Evolutionary conservation across 2,113 vertebrate species (phyloP).

Genomic region (Apteryx owenii): DNA sequence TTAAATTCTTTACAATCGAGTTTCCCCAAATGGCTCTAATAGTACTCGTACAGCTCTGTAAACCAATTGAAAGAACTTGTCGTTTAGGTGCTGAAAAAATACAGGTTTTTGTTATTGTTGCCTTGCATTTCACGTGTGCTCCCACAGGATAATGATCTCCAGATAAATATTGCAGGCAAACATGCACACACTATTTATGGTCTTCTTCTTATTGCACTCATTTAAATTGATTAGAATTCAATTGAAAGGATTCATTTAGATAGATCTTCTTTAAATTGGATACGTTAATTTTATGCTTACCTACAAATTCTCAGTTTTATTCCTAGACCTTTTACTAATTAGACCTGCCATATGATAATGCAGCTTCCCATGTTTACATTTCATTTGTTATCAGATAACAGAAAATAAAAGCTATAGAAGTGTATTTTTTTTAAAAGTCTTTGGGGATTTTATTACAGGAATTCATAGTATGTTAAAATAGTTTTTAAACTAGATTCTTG

Average conservation of each 20-base stretch:
- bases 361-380: background rate
- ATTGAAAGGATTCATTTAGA: background rate
- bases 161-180: background rate
- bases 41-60: background rate
- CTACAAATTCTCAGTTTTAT: background rate
- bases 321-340: background rate
- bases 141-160: background rate
- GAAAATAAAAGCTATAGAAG: background rate
- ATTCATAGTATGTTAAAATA: background rate
- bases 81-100: background rate
- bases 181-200: background rate
- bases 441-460: background rate
- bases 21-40: background rate
- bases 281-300: background rate
- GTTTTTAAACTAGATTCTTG: too few relatives aligned
- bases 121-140: background rate
- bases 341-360: background rate
- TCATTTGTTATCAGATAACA: background rate
- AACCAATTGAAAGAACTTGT: background rate
- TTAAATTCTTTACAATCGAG: background rate
- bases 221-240: background rate
- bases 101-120: background rate
- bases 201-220: rapidly evolving
- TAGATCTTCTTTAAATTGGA: background rate
- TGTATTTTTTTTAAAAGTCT: background rate